A percentile compares a stretch with the other conserved stretches of the same genome.
Conservation (phyloP, 2,888 invertebrate genomes). For the Doris montereyensis region DNA sequence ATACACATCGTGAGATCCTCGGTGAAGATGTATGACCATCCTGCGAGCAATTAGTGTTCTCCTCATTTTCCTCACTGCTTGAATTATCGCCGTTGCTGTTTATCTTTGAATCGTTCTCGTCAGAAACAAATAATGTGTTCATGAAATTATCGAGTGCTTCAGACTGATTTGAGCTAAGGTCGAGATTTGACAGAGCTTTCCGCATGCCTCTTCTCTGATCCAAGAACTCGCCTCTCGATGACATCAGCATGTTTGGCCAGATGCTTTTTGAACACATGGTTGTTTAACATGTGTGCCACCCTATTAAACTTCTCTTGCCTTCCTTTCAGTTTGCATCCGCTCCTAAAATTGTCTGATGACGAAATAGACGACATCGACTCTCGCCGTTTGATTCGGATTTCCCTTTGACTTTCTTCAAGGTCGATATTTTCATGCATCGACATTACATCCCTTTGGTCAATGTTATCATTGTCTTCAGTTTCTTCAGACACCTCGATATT, state of each 20-base stretch:
- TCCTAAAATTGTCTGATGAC: neutral
- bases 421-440: too few species aligned
- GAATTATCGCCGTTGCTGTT: neutral
- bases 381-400: neutral
- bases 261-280: slow-evolving; percentile 27
- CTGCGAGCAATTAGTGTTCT: neutral
- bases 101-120: slow-evolving; percentile 1
- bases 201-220: neutral
- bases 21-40: neutral
- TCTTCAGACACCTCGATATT: too few species aligned
- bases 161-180: slow-evolving; percentile 6
- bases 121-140: neutral
- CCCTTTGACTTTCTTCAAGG: too few species aligned
- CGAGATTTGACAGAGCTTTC: slow-evolving; percentile 18
- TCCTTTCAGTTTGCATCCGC: neutral
- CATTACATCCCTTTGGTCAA: too few species aligned
- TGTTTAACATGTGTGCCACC: neutral
- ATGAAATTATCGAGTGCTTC: too few species aligned
- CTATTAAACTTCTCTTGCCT: neutral
- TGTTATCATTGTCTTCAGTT: neutral
- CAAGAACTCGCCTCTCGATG: slow-evolving; percentile 19
- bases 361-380: neutral
- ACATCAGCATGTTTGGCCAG: slow-evolving; percentile 6
- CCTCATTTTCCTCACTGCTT: neutral
- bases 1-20: neutral